A percentile compares a stretch with the other conserved stretches of the same genome.
These are phyloP conservation scores for Omphaloscelis lunosa DNA, from an alignment of 2,888 invertebrate species.

Conservation along the genomic window DNA sequence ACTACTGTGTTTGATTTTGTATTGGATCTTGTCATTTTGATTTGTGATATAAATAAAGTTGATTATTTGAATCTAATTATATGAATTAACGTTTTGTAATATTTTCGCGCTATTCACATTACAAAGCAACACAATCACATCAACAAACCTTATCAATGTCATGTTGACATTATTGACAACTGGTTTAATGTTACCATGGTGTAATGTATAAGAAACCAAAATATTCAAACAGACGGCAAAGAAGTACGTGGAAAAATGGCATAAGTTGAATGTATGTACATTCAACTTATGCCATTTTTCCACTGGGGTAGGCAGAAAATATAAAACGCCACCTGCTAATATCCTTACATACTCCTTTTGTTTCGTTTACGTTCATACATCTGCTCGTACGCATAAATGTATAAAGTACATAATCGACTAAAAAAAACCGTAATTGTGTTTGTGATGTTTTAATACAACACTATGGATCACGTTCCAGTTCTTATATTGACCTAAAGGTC, in stretches of 20 bases:
- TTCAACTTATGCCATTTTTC: too few relatives aligned
- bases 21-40: conserved; percentile 90
- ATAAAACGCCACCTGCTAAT: too few relatives aligned
- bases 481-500: too few relatives aligned
- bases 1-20: conserved; percentile 89
- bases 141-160: not conserved
- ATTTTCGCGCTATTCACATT: conserved; percentile 28
- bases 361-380: not conserved
- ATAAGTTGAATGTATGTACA: too few relatives aligned
- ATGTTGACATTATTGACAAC: not conserved
- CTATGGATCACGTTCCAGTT: conserved; percentile 8
- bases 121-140: not conserved
- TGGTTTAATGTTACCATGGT: not conserved
- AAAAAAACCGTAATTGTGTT: conserved; percentile 4
- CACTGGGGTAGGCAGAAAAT: too few relatives aligned
- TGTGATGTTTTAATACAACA: not conserved
- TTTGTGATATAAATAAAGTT: not conserved
- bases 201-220: too few relatives aligned
- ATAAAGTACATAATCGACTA: conserved; percentile 16
- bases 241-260: too few relatives aligned
- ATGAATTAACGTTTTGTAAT: not conserved
- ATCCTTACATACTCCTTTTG: not conserved
- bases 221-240: too few relatives aligned
- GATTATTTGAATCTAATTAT: not conserved
- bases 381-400: not conserved